phyloP scores from a whole-genome alignment of 2,888 invertebrate species.

The Epinotia ramella region DNA sequence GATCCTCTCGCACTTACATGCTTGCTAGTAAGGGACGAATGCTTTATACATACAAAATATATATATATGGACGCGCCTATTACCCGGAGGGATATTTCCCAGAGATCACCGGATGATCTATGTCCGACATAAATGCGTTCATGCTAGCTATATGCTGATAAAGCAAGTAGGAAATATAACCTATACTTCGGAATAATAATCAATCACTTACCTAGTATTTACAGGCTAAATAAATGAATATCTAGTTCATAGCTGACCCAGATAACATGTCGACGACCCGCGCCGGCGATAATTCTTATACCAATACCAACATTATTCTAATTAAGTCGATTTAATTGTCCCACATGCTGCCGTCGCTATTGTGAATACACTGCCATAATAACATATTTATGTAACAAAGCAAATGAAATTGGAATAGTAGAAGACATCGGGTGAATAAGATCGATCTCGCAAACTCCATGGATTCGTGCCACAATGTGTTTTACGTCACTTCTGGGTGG shows the following conservation, averaged over 20 bases:
- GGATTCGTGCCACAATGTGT: too few relatives aligned
- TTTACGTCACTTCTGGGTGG: too few relatives aligned
- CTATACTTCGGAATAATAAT: background rate
- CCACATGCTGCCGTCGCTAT: conserved; percentile 3
- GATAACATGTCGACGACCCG: conserved; percentile 25
- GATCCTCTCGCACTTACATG: too few relatives aligned
- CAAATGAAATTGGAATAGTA: conserved; percentile 2
- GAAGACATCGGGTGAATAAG: background rate
- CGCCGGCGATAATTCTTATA: conserved; percentile 15
- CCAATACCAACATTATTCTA: conserved; percentile 30
- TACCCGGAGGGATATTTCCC: too few relatives aligned
- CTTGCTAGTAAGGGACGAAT: too few relatives aligned
- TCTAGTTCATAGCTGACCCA: conserved; percentile 8
- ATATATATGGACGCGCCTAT: too few relatives aligned
- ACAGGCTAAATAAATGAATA: conserved; percentile 1
- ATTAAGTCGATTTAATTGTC: conserved; percentile 7
- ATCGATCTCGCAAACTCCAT: too few relatives aligned
- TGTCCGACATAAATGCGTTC: too few relatives aligned
- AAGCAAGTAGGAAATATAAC: background rate
- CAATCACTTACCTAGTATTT: conserved; percentile 2
- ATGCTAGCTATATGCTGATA: background rate
- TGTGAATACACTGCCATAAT: background rate
- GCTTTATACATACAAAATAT: too few relatives aligned
- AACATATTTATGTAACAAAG: too few relatives aligned
- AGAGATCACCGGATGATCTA: too few relatives aligned